Evolutionary conservation across 2,797 vertebrate species (phyloP).

Genomic region (Rhynchonycteris naso): DNA sequence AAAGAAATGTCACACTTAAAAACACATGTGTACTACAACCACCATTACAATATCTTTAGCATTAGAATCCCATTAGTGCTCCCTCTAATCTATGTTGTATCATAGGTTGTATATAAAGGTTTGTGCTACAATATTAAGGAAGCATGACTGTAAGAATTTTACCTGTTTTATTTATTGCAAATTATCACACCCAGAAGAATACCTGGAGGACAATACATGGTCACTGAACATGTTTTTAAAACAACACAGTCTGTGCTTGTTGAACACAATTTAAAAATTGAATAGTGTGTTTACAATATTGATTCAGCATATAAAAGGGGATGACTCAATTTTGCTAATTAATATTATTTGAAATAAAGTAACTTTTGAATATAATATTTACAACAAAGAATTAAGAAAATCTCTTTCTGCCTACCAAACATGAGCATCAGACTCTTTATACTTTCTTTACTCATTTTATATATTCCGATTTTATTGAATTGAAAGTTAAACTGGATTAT

Average conservation of each 20-base stretch:
- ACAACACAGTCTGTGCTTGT: not conserved
- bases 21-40: not conserved
- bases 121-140: not conserved
- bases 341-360: not conserved
- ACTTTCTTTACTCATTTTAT: not conserved
- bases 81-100: not conserved
- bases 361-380: not conserved
- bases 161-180: not conserved
- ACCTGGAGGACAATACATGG: not conserved
- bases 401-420: not conserved
- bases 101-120: not conserved
- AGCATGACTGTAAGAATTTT: not conserved
- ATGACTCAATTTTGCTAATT: not conserved
- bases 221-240: not conserved
- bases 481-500: not conserved
- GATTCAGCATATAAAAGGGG: not conserved
- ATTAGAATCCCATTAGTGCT: not conserved
- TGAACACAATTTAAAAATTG: not conserved
- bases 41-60: not conserved
- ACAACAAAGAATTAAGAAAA: not conserved
- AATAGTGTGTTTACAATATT: not conserved
- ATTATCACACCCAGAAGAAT: not conserved
- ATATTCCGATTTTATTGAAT: not conserved
- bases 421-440: not conserved
- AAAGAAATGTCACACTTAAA: not conserved